Evolutionary conservation across 2,113 vertebrate species (phyloP), one percentile per base, ranked within the genome.

Genomic region (Campylorhamphus procurvoides): DNA sequence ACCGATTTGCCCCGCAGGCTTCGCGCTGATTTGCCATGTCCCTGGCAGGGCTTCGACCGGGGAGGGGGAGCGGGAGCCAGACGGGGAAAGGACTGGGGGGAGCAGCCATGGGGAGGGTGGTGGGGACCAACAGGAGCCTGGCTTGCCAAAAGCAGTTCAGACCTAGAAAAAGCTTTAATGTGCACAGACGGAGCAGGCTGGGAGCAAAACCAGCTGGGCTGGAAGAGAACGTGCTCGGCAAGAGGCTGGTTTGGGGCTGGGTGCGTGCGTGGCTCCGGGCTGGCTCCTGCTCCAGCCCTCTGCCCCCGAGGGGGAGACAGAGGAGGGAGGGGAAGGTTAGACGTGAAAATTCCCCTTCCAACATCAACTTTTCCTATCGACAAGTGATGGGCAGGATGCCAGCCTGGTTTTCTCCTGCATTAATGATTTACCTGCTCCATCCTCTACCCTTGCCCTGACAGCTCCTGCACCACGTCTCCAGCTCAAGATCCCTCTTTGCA

Each of bases 151-250:
- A 97, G 96, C 95, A 62, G 93, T 94, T 94, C 96, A 94, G 76
- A 86, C 73, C 93, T 64, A 89, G 97, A 78, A 92, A 94, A 94
- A 73, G 73, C 95, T 79, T 90, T 91, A 86, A 88, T 86, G 88
- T 58, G 84, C 95, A 94, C 96, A 96, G 96, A 95, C 95, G 93
- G 94, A 95, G 95, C 95, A 96, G 96, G 96, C 94, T 96, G 92
- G 76, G 92, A 92, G 94, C 89, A 64, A 95, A 96, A 95, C 94
- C 96, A 96, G 95, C 96, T 91, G 94, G 96, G 96, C 89, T 90
- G 89, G 92, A 68, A 93, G 69, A 60, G 86, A 96, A 89, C 68
- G 74, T 91, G 94, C 94, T 84, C 46, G 10, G 80, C 20, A 13
- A 91, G 89, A 80, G 89, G 74, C 93, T 85, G 95, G 77, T 94